Evolutionary conservation across 2,888 invertebrate genomes (phyloP).

Genomic region (Drosophila antonietae): DNA sequence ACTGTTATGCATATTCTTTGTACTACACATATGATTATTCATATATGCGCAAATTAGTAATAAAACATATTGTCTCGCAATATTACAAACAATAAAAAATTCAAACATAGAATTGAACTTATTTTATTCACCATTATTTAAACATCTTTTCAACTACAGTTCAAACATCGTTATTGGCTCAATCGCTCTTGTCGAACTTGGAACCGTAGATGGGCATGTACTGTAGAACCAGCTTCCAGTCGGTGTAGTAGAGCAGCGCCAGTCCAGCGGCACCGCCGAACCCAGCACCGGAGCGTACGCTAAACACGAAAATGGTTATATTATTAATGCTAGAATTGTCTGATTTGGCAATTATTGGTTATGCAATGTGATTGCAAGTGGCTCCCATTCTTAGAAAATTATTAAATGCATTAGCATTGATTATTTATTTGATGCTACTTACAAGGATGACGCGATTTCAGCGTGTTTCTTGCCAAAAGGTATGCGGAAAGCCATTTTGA

Average conservation of each 20-base stretch:
- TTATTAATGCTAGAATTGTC: constrained; percentile 1
- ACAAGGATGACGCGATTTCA: constrained; percentile 86
- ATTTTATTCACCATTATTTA: constrained; percentile 35
- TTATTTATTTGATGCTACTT: constrained; percentile 54
- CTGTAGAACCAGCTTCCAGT: constrained; percentile 90
- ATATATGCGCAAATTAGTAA: constrained; percentile 19
- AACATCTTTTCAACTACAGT: constrained; percentile 33
- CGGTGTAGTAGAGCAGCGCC: constrained; percentile 89
- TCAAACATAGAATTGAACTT: constrained; percentile 15
- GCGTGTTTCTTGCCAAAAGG: constrained; percentile 87
- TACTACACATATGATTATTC: constrained; percentile 26
- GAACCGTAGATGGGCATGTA: constrained; percentile 91
- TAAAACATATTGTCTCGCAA: constrained; percentile 24
- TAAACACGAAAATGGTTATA: constrained; percentile 58
- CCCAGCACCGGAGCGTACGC: constrained; percentile 87
- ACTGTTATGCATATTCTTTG: constrained; percentile 43
- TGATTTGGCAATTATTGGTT: constrained; percentile 43
- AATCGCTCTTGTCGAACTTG: constrained; percentile 87
- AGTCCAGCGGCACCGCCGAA: constrained; percentile 89
- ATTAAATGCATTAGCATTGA: rapidly evolving
- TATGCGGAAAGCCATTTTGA: constrained; percentile 78
- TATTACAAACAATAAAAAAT: constrained; percentile 14
- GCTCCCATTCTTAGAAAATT: background rate
- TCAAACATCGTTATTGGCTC: constrained; percentile 27
- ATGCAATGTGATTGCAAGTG: constrained; percentile 67